phyloP scores from a whole-genome alignment of 2,113 vertebrate genomes.

The human (Homo sapiens) region DNA sequence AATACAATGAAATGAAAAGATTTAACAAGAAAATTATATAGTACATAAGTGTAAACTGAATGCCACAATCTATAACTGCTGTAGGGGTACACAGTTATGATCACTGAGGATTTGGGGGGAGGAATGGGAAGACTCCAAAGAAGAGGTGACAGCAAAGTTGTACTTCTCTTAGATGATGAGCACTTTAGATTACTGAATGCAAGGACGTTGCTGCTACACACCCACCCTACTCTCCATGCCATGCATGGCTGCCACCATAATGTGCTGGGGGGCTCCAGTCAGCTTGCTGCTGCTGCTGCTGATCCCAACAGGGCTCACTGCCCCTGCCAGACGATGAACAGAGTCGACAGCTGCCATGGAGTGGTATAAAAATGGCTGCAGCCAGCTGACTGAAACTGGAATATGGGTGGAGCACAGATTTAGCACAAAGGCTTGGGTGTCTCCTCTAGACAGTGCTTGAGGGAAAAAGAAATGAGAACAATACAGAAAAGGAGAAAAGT shows the following conservation, averaged over 20 bases:
- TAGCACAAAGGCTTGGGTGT: slow-evolving; percentile 4
- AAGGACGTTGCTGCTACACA: background rate
- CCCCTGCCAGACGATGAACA: background rate
- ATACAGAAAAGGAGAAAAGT: background rate
- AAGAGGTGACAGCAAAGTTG: background rate
- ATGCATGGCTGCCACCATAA: rapidly evolving
- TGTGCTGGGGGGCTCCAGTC: background rate
- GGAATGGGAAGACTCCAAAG: background rate
- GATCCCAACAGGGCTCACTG: background rate
- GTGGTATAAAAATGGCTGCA: background rate
- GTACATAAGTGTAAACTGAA: background rate
- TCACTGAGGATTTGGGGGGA: background rate
- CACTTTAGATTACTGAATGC: background rate
- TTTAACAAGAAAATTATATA: background rate
- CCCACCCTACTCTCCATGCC: background rate
- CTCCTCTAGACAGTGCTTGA: background rate
- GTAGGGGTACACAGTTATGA: background rate
- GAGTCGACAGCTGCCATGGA: background rate
- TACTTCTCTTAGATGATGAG: background rate
- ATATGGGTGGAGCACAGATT: background rate
- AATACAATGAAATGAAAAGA: background rate
- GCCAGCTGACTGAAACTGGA: slow-evolving; percentile 1
- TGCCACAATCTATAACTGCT: background rate
- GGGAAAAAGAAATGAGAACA: slow-evolving; percentile 39
- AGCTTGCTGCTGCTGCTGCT: background rate